These are phyloP conservation scores for Sminthurinus signatus DNA, from an alignment of 1,140 invertebrate species.

Conservation along the genomic window DNA sequence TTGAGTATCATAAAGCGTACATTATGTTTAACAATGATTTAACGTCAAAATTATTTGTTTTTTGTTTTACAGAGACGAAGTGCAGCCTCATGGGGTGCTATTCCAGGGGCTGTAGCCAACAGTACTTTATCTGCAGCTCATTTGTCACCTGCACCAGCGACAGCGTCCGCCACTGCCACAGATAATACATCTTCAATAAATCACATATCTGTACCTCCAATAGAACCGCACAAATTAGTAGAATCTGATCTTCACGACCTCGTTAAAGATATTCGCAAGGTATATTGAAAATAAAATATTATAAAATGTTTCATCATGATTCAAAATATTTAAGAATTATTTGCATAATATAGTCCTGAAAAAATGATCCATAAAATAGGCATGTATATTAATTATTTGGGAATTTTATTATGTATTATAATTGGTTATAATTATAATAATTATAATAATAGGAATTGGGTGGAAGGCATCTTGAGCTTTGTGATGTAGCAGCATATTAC, in stretches of 20 bases:
- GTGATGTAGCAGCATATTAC: constrained; percentile 86
- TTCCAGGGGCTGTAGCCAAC: constrained; percentile 7
- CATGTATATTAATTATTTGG: too few relatives aligned
- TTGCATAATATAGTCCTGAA: too few relatives aligned
- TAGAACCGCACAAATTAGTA: constrained; percentile 72
- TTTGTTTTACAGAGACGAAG: background rate
- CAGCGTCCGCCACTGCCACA: too few relatives aligned
- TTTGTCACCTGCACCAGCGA: background rate
- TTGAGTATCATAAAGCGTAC: too few relatives aligned
- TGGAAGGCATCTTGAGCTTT: constrained; percentile 67
- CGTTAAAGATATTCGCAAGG: constrained; percentile 72
- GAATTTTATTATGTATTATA: too few relatives aligned
- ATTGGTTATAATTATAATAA: too few relatives aligned
- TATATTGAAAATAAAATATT: constrained; percentile 44
- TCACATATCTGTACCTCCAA: background rate
- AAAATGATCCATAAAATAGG: too few relatives aligned
- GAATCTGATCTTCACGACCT: constrained; percentile 76
- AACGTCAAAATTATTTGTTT: too few relatives aligned
- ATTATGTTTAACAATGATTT: too few relatives aligned
- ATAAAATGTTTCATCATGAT: constrained; percentile 18
- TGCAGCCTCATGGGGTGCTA: constrained; percentile 11
- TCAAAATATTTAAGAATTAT: too few relatives aligned
- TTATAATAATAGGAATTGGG: constrained; percentile 62
- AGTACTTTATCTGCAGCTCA: constrained; percentile 1
- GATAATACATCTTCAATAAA: background rate